phyloP scores from a whole-genome alignment of 2,888 invertebrate genomes.

The Deilephila porcellus region DNA sequence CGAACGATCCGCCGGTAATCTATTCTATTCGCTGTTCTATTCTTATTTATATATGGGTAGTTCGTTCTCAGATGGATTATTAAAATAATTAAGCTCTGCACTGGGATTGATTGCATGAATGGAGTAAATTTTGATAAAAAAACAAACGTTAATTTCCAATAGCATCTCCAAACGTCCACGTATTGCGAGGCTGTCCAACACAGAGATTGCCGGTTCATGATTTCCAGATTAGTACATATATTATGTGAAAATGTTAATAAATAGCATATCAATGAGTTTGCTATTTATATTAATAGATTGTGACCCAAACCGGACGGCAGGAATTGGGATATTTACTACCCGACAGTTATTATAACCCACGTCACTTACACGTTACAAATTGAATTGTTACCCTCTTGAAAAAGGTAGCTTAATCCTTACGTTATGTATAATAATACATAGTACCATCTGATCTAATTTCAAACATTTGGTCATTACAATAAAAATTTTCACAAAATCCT shows the following conservation, averaged over 20 bases:
- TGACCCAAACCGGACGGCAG: not conserved
- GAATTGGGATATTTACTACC: not conserved
- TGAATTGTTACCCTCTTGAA: not conserved
- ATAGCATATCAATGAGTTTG: too few species aligned
- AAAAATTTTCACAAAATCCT: not conserved
- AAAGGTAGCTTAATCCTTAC: not conserved
- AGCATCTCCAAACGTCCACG: too few species aligned
- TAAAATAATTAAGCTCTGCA: constrained; percentile 10
- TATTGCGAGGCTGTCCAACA: too few species aligned
- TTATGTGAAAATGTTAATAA: too few species aligned
- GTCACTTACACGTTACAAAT: not conserved
- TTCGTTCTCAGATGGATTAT: constrained; percentile 28
- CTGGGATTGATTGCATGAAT: not conserved
- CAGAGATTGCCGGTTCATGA: too few species aligned
- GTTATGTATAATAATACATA: too few species aligned
- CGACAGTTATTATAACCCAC: not conserved
- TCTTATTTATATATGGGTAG: too few species aligned
- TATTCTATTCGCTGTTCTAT: constrained; percentile 19
- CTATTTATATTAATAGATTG: not conserved
- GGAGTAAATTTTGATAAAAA: too few species aligned
- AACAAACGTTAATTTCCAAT: too few species aligned
- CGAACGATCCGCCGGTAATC: constrained; percentile 35
- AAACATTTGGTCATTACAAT: too few species aligned
- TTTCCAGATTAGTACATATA: too few species aligned
- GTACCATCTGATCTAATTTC: too few species aligned